A percentile compares a stretch with the other conserved stretches of the same genome.
Conservation (phyloP, 2,888 invertebrate genomes). For the Eristalis intricaria region DNA sequence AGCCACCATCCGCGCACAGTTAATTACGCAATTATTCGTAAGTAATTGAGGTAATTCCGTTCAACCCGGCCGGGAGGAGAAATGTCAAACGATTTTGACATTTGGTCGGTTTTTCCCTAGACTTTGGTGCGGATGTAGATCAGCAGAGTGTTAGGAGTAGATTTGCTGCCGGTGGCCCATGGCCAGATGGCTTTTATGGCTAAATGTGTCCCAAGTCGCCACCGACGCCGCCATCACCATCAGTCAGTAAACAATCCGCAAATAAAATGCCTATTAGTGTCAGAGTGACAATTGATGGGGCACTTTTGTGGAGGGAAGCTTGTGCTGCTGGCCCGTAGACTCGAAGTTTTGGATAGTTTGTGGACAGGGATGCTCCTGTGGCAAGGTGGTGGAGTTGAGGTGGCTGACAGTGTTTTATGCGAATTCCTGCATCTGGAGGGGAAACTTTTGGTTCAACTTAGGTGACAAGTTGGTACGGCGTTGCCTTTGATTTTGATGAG, state of each 20-base stretch:
- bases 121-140: background rate
- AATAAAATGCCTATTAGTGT: constrained; percentile 42
- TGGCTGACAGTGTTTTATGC: background rate
- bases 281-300: constrained; percentile 48
- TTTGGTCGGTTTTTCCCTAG: background rate
- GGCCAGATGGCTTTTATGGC: constrained; percentile 17
- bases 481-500: background rate
- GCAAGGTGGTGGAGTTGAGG: background rate
- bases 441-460: background rate
- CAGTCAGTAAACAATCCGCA: constrained; percentile 41
- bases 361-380: background rate
- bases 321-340: background rate
- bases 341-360: background rate
- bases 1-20: constrained; percentile 1
- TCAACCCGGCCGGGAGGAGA: background rate
- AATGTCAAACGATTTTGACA: constrained; percentile 28
- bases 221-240: background rate
- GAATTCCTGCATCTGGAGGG: background rate
- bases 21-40: constrained; percentile 34
- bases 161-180: background rate
- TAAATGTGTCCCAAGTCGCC: background rate
- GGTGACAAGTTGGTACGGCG: background rate
- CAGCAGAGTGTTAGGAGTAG: constrained; percentile 1
- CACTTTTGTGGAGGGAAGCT: background rate
- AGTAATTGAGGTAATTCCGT: constrained; percentile 42